Evolutionary conservation across 2,888 invertebrate genomes (phyloP), one percentile per base, ranked within the genome.

Genomic region (Mallateleia sp.): DNA sequence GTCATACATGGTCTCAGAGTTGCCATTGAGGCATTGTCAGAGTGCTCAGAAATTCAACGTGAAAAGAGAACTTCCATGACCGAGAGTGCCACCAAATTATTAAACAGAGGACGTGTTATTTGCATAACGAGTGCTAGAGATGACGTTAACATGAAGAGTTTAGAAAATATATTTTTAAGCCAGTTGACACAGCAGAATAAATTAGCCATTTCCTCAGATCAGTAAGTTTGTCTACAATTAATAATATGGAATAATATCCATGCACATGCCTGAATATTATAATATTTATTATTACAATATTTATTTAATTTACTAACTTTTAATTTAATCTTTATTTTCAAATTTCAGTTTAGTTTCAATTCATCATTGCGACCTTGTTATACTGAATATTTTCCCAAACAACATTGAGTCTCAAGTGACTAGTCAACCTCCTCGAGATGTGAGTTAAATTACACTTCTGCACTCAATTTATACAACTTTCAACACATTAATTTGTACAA

Each of bases 121-220:
- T 98, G 98, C 93, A 97, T 99, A 42, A 99, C 99, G 7, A 97
- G 98, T 89, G 97, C 98, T 0, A 96, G 98, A 90, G 98, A 98
- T 94, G 98, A 99, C 93, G 97, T 97, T 34, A 98, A 98, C 84
- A 97, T 99, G 95, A 97, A 97, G 90, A 97, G 97, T 92, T 95
- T 99, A 20, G 98, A 98, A 91, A 98, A 98, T 90, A 98, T 98
- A 92, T 98, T 99, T 90, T 96, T 97, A 42, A 98, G 97, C 79
- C 97, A 98, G 2, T 95, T 99, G 20, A 95, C 97, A 15, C 97
- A 98, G 92, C 98, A 98, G 92, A 99, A 99, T 94, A 97, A 97
- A 91, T 93, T 96, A 34, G 97, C 97, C 5, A 94, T 96, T 1
- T 95, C 96, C 0, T 96, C 96, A 3, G 97, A 97, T 89, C 96